Evolutionary conservation across 2,113 vertebrate species (phyloP), one percentile per base, ranked within the genome.

Genomic region (Octodon degus): DNA sequence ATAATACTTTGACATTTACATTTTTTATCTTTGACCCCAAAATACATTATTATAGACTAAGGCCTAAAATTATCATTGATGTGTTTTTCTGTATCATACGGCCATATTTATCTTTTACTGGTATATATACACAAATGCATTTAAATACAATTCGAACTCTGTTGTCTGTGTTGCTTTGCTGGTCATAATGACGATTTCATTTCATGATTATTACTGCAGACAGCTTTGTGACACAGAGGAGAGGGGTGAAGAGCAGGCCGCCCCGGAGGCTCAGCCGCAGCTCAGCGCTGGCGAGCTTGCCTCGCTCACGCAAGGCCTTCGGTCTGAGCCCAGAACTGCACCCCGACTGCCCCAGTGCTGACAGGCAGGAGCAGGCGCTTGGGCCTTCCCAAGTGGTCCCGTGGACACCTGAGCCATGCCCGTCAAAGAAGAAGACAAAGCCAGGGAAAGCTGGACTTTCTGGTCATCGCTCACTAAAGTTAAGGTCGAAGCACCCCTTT

Each of bases 1-100:
- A n/a, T 83, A 89, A 72, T 34, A 94, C 30, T 50, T 5, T 43
- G 72, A 82, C 63, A 82, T 58, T 5, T 89, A 93, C 88, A 27
- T 34, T 16, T 72, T 91, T 83, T 80, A 55, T 60, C 50, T 95
- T 86, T 86, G 22, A 92, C n/a, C 92, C 10, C 27, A 90, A 89
- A 86, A 60, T 30, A 12, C 3, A 82, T 72, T 53, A 53, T 80
- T 80, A 80, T 34, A 53, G 47, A 80, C 27, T 53, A 53, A 80
- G 43, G 53, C 20, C 30, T 34, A 80, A 20, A 19, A 53, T 34
- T 32, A 55, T 58, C 58, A n/a, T 81, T 81, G 79, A 58, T 95
- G 55, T 17, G 7, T 50, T 84, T 72, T 93, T 70, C 82, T 84
- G n/a, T 13, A 37, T 79, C 79, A 30, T 58, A 82, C 12, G 5